phyloP scores from a whole-genome alignment of 2,113 vertebrate genomes.

The Promerops cafer region DNA sequence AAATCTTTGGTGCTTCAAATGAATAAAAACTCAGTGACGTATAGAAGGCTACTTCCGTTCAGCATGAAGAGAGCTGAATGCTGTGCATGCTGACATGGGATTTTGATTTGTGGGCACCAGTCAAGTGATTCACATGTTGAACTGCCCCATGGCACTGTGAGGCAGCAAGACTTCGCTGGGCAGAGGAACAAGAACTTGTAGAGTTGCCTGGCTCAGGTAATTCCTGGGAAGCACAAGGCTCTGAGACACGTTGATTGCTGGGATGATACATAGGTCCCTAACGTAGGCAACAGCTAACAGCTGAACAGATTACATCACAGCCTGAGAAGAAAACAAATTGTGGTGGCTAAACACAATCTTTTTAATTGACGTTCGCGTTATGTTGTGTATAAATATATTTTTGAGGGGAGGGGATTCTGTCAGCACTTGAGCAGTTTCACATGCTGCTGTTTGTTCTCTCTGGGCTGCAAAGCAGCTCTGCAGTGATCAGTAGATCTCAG shows the following conservation, averaged over 20 bases:
- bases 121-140: not conserved
- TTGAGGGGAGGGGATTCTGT: slow-evolving; percentile 33
- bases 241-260: not conserved
- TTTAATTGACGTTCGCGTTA: not conserved
- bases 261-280: not conserved
- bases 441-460: slow-evolving; percentile 3
- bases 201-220: not conserved
- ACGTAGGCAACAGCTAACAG: not conserved
- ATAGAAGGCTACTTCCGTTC: not conserved
- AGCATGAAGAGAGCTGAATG: not conserved
- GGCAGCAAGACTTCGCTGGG: not conserved
- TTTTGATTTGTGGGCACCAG: not conserved
- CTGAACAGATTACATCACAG: slow-evolving; percentile 22
- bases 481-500: slow-evolving; percentile 5
- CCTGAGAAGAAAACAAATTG: slow-evolving; percentile 6
- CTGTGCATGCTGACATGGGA: not conserved
- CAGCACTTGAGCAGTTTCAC: slow-evolving; percentile 52
- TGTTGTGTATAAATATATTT: slow-evolving; percentile 52
- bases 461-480: not conserved
- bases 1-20: not conserved
- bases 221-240: not conserved
- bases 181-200: not conserved
- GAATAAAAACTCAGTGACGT: not conserved
- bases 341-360: slow-evolving; percentile 16
- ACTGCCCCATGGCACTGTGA: not conserved